Base-by-base conservation (phyloP, 2,797 vertebrate genomes). In the Peromyscus eremicus region DNA sequence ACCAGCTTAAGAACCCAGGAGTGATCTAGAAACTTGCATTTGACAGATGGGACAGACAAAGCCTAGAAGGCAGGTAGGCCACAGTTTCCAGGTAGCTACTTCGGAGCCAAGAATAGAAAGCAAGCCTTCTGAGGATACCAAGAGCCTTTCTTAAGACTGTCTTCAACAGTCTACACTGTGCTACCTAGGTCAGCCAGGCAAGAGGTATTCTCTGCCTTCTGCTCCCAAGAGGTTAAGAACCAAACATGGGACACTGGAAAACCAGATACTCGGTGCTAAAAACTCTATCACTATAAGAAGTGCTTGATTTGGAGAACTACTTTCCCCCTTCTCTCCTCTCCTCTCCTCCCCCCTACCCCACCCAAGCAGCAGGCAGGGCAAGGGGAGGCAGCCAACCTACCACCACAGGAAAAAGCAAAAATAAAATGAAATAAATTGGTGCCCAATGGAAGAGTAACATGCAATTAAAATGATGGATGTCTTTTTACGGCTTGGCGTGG, bases 401-500 rank as follows among this genome's bases (percentile, higher is more conserved):
- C 68, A 89, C 49, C 75, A 52, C 34, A 14, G 68, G 64, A 87
- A 60, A 90, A 94, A 91, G 29, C 71, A 64, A 91, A 93, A 97
- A 76, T 64, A 96, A 95, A 94, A 93, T 70, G 91, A 96, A 97
- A 95, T 49, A 70, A 92, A 97, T 89, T 90, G 92, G 89, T 91
- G 87, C 92, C 97, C 95, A 91, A 94, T n/a, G 83, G 80, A 97
- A 92, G 70, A 93, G 94, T 92, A 93, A 89, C 94, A 89, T 16
- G 82, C 94, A 97, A 98, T 97, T 96, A 97, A 97, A 96, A 95
- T 89, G 97, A 97, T 94, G 96, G 94, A 96, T 95, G 92, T 68
- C 92, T 12, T 73, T 23, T 37, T 37, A 23, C 2, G 70, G 16
- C 2, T 1, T 17, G 9, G 71, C 23, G 37, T 37, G 71, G 4